These are phyloP conservation scores for Thecophora atra DNA, from an alignment of 2,888 invertebrate genomes.

Conservation along the genomic window DNA sequence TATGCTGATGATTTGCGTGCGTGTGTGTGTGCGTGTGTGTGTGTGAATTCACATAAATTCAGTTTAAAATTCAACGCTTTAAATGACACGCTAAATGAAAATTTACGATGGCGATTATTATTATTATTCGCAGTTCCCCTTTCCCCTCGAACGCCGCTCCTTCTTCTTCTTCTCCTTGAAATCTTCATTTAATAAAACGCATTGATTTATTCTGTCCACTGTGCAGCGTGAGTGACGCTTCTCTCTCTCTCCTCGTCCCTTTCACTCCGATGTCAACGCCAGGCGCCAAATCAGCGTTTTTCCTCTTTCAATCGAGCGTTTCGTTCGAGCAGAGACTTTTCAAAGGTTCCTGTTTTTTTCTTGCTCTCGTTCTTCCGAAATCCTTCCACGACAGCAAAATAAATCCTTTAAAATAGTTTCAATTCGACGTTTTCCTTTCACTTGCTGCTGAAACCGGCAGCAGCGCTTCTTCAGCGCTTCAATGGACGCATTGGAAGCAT, in stretches of 20 bases:
- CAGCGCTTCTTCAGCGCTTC: neutral
- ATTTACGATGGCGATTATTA: constrained; percentile 28
- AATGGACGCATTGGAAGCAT: neutral
- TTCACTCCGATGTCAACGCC: constrained; percentile 23
- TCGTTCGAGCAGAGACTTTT: constrained; percentile 14
- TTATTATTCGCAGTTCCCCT: too few species aligned
- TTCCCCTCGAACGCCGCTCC: neutral
- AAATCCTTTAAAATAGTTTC: constrained; percentile 26
- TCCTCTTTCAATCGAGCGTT: constrained; percentile 15
- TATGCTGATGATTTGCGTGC: neutral
- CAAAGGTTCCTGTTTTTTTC: constrained; percentile 20
- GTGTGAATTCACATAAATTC: constrained; percentile 26
- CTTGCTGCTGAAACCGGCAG: neutral
- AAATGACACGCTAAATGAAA: constrained; percentile 34
- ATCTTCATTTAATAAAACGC: too few species aligned
- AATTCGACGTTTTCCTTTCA: neutral
- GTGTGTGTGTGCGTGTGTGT: neutral
- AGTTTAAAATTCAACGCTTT: constrained; percentile 34
- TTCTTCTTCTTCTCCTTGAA: neutral
- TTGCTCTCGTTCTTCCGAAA: constrained; percentile 12
- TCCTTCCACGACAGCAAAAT: constrained; percentile 8
- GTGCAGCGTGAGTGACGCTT: neutral
- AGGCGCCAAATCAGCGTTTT: constrained; percentile 42
- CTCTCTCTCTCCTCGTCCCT: neutral
- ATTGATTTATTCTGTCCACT: neutral